Evolutionary conservation across 2,888 invertebrate species (phyloP).

Genomic region (Drosophila glabriapex): DNA sequence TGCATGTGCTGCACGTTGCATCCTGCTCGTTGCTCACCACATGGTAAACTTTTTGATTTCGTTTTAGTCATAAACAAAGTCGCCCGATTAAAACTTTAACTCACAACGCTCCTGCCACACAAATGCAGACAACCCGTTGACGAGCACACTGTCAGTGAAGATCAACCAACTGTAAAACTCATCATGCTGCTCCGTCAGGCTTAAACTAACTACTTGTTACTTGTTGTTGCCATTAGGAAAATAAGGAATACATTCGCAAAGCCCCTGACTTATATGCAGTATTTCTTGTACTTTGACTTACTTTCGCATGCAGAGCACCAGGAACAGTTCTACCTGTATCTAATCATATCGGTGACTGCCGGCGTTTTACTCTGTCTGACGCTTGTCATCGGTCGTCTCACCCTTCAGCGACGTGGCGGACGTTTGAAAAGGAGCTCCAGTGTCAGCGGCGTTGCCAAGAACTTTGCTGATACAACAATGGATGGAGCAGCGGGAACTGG

Average conservation of each 20-base stretch:
- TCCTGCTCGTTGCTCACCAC: constrained; percentile 51
- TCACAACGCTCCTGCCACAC: constrained; percentile 37
- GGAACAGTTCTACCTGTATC: constrained; percentile 91
- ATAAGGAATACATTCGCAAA: constrained; percentile 14
- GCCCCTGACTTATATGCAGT: constrained; percentile 39
- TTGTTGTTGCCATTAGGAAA: constrained; percentile 27
- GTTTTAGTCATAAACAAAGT: constrained; percentile 65
- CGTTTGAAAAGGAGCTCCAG: constrained; percentile 80
- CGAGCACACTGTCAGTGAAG: constrained; percentile 45
- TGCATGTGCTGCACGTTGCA: constrained; percentile 64
- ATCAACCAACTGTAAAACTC: constrained; percentile 62
- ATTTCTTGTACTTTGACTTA: constrained; percentile 15
- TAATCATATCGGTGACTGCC: constrained; percentile 91
- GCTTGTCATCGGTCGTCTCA: constrained; percentile 90
- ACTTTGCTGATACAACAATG: constrained; percentile 56
- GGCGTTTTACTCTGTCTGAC: constrained; percentile 90
- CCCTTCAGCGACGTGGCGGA: constrained; percentile 87
- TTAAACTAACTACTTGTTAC: constrained; percentile 46
- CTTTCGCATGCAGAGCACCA: constrained; percentile 81
- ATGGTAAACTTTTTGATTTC: constrained; percentile 66
- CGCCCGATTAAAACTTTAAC: constrained; percentile 65
- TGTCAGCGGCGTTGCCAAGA: constrained; percentile 65
- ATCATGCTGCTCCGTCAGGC: constrained; percentile 50
- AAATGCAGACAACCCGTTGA: constrained; percentile 46
- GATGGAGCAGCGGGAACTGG: constrained; percentile 36